These are phyloP conservation scores for Leuciscus waleckii DNA, from an alignment of 2,797 vertebrate species.

Conservation along the genomic window DNA sequence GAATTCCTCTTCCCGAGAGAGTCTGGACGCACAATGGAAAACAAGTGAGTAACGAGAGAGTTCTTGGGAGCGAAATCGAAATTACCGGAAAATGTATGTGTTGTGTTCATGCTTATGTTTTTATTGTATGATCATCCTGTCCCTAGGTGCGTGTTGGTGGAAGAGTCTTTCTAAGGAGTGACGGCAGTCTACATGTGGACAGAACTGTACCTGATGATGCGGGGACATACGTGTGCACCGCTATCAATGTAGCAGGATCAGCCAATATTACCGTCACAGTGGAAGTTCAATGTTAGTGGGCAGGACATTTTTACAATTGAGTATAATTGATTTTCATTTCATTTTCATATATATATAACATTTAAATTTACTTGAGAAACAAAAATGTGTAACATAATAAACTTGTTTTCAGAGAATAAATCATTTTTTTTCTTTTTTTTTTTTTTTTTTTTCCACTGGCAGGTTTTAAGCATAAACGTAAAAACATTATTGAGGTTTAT, in stretches of 20 bases:
- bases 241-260: conserved; percentile 83
- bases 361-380: background rate
- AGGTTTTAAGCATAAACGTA: no score
- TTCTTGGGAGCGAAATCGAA: background rate
- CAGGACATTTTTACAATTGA: background rate
- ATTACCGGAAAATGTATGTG: background rate
- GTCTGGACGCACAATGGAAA: conserved; percentile 85
- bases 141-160: conserved; percentile 76
- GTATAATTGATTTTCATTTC: background rate
- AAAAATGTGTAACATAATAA: background rate
- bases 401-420: background rate
- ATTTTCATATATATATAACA: no score
- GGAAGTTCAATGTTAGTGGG: conserved; percentile 82
- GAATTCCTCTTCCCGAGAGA: conserved; percentile 85
- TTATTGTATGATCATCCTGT: background rate
- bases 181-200: conserved; percentile 87
- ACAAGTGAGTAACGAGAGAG: conserved; percentile 75
- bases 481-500: background rate
- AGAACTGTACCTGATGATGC: conserved; percentile 74
- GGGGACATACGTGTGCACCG: conserved; percentile 85
- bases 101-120: background rate
- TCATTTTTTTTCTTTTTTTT: no score
- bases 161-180: conserved; percentile 77
- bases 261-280: conserved; percentile 80
- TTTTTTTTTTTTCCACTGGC: no score